Percentiles rank a stretch among this genome's conserved stretches.
These are phyloP conservation scores for Erebia palarica DNA, from an alignment of 2,888 invertebrate genomes.

Conservation along the genomic window DNA sequence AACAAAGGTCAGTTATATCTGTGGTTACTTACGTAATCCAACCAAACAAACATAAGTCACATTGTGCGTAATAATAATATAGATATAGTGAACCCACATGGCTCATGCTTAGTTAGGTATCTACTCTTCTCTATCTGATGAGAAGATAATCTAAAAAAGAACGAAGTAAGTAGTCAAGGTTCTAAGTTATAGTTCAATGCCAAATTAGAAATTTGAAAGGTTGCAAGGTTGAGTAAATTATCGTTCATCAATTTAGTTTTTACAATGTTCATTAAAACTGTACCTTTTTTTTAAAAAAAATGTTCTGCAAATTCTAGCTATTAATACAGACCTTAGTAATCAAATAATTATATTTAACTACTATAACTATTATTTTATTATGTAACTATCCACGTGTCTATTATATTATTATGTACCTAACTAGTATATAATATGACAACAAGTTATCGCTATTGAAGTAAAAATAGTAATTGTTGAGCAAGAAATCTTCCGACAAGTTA, in stretches of 20 bases:
- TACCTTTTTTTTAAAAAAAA: neutral
- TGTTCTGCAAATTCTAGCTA: neutral
- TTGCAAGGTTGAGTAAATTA: neutral
- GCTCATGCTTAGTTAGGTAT: no score
- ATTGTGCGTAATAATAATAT: no score
- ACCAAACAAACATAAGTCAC: neutral
- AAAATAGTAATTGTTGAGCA: slow-evolving; percentile 31
- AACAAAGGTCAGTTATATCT: neutral
- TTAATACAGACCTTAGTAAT: neutral
- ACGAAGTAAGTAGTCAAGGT: neutral
- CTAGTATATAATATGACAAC: slow-evolving; percentile 20
- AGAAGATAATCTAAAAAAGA: neutral
- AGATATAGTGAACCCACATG: no score
- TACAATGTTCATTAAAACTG: neutral
- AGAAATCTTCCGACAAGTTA: slow-evolving; percentile 37
- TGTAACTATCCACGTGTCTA: no score
- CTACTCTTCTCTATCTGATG: neutral
- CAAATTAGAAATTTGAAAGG: slow-evolving; percentile 9
- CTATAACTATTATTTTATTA: slow-evolving; percentile 1
- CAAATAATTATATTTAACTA: neutral
- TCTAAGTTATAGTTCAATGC: slow-evolving; percentile 3
- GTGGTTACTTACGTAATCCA: neutral
- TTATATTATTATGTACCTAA: no score
- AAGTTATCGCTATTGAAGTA: slow-evolving; percentile 30
- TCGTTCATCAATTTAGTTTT: slow-evolving; percentile 3